These are phyloP conservation scores for Nemoura dubitans DNA, from an alignment of 2,888 invertebrate species.

Conservation along the genomic window DNA sequence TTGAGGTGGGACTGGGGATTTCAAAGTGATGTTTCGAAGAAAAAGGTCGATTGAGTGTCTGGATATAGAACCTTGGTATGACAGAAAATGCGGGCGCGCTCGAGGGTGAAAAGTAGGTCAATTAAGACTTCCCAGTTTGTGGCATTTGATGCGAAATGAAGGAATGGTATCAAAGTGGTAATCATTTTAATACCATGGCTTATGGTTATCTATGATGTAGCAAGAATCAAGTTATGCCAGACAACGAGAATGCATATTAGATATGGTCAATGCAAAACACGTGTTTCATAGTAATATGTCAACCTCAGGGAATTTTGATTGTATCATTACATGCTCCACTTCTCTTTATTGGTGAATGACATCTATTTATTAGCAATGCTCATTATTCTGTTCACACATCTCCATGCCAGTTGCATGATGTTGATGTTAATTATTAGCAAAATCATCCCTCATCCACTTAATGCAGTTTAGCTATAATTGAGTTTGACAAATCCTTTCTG, in stretches of 20 bases:
- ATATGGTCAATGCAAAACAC: background rate
- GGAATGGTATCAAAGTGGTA: background rate
- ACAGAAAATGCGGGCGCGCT: background rate
- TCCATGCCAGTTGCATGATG: slow-evolving; percentile 3
- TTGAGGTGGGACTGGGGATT: background rate
- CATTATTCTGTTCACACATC: background rate
- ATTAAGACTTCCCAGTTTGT: background rate
- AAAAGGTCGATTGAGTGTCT: background rate
- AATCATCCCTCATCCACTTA: background rate
- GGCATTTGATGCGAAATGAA: background rate
- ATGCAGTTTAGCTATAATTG: slow-evolving; percentile 8
- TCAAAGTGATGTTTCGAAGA: background rate
- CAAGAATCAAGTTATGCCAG: background rate
- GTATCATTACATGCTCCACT: background rate
- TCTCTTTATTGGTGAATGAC: background rate
- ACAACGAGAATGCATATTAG: background rate
- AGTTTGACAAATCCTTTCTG: background rate
- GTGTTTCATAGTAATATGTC: background rate
- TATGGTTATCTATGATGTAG: no score
- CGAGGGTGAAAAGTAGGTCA: background rate
- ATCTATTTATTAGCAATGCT: background rate
- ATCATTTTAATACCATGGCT: background rate
- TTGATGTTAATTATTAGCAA: background rate
- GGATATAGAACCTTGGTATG: background rate
- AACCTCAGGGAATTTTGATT: background rate